Evolutionary conservation across 2,888 invertebrate species (phyloP).

Genomic region (Tenodera sinensis): DNA sequence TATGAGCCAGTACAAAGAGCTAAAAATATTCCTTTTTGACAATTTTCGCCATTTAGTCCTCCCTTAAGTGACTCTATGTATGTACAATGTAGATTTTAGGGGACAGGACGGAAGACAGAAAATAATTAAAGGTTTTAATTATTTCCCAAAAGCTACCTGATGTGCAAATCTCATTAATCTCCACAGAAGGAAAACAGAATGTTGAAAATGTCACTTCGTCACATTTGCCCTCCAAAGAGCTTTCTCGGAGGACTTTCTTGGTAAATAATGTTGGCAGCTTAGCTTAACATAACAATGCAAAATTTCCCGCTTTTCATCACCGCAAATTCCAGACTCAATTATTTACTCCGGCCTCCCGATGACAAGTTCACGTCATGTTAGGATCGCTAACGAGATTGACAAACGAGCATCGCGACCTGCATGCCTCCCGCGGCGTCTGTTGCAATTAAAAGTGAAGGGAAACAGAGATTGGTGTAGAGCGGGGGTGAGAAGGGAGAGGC

Average conservation of each 20-base stretch:
- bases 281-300: constrained; percentile 14
- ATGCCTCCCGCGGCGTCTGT: constrained; percentile 19
- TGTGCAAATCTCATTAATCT: not conserved
- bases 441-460: constrained; percentile 28
- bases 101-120: not conserved
- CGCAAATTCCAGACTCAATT: constrained; percentile 21
- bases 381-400: constrained; percentile 28
- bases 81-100: not conserved
- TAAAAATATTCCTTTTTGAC: too few species aligned
- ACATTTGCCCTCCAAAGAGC: not conserved
- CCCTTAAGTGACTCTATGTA: too few species aligned
- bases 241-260: not conserved
- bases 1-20: too few species aligned
- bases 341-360: constrained; percentile 19
- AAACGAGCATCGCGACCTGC: constrained; percentile 25
- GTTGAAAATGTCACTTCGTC: not conserved
- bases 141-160: not conserved
- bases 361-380: constrained; percentile 25
- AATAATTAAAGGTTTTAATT: not conserved
- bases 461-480: not conserved
- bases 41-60: too few species aligned
- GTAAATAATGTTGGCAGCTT: constrained; percentile 7
- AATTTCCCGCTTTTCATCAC: constrained; percentile 8
- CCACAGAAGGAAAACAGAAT: not conserved
- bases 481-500: not conserved